phyloP scores from a whole-genome alignment of 2,113 vertebrate species.

The Labeo rohita region DNA sequence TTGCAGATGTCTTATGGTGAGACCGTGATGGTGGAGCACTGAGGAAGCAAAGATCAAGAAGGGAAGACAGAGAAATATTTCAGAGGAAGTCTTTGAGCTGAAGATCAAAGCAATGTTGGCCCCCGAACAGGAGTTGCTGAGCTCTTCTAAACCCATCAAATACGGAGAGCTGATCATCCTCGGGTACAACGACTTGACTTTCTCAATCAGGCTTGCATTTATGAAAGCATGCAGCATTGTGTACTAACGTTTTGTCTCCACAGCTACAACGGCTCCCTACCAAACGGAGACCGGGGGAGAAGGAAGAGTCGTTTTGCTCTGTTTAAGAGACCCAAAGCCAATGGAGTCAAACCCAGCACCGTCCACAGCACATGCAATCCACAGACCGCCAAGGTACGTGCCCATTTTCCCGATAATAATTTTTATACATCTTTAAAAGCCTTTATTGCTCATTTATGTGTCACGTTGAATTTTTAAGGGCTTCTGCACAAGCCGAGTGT shows the following conservation, averaged over 20 bases:
- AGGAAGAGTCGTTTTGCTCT: conserved; percentile 91
- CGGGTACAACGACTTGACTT: conserved; percentile 77
- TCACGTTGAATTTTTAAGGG: background rate
- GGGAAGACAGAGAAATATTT: background rate
- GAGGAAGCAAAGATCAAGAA: background rate
- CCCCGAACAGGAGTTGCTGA: conserved; percentile 83
- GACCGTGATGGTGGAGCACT: background rate
- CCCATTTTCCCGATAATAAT: background rate
- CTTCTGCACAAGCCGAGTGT: background rate
- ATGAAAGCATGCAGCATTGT: background rate
- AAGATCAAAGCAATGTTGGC: conserved; percentile 85
- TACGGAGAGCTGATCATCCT: conserved; percentile 95
- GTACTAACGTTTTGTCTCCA: background rate
- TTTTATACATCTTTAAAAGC: background rate
- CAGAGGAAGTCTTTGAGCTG: background rate
- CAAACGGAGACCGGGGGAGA: conserved; percentile 88
- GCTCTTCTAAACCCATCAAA: conserved; percentile 78
- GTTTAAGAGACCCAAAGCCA: conserved; percentile 89
- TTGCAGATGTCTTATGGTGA: conserved; percentile 4
- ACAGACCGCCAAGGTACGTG: conserved; percentile 88
- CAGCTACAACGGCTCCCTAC: conserved; percentile 95
- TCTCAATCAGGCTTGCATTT: background rate
- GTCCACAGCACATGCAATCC: conserved; percentile 89
- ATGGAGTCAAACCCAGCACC: conserved; percentile 92
- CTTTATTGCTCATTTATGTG: background rate